Percentiles rank a stretch among this genome's conserved stretches.
Evolutionary conservation across 2,113 vertebrate genomes (phyloP).

Genomic region (Tetraodon nigroviridis): DNA sequence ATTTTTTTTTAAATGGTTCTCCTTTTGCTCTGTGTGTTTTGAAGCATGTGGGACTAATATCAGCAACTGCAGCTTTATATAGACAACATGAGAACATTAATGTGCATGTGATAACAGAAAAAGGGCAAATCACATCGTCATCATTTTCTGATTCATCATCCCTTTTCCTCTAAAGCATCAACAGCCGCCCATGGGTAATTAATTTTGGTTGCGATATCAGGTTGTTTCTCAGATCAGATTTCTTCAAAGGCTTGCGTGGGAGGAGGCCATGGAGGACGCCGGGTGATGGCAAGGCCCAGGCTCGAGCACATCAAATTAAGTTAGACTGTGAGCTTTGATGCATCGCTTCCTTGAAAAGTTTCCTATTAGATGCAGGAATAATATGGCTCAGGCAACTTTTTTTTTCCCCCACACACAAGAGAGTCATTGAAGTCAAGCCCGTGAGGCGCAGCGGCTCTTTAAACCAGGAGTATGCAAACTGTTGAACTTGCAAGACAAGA

Average conservation of each 20-base stretch:
- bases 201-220: constrained; percentile 52
- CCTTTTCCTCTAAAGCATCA: constrained; percentile 41
- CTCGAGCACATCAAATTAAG: constrained; percentile 32
- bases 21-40: background rate
- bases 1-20: background rate
- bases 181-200: constrained; percentile 50
- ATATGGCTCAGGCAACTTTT: constrained; percentile 6
- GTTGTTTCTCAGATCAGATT: constrained; percentile 56
- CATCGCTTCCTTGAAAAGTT: constrained; percentile 9
- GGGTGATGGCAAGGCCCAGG: constrained; percentile 31
- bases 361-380: constrained; percentile 14
- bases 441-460: background rate
- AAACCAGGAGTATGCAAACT: constrained; percentile 1
- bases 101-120: constrained; percentile 19
- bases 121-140: constrained; percentile 21
- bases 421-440: background rate
- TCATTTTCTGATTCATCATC: constrained; percentile 20
- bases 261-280: constrained; percentile 28
- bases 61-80: constrained; percentile 38
- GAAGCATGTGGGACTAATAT: no score
- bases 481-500: constrained; percentile 36
- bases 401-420: constrained; percentile 1
- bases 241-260: constrained; percentile 48
- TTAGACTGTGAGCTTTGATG: constrained; percentile 37
- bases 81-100: background rate